Evolutionary conservation across 2,797 vertebrate species (phyloP), one percentile per base, ranked within the genome.

Genomic region (Danio choprae): DNA sequence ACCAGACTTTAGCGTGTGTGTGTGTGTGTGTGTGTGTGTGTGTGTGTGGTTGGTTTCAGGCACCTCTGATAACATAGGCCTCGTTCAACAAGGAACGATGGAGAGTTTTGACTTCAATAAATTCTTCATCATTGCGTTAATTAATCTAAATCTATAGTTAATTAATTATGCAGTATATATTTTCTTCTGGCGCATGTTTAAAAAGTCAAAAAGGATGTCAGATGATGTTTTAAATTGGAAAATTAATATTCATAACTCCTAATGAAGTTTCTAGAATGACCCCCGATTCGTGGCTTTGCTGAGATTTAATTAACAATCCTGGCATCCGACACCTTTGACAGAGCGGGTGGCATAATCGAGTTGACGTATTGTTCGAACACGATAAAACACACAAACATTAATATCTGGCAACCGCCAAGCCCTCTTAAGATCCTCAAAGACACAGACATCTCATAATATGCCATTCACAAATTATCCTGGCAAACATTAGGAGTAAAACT

Each of bases 81-180:
- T 63, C 44, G 41, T 74, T 81, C 15, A 43, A 70, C 44, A 41
- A 22, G 79, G 67, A 83, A 79, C 69, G 74, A 84, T 73, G 81
- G 75, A 76, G 79, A 83, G 77, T 86, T 86, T 84, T 67, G 72
- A 79, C 83, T 83, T 83, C 75, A 56, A 84, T 86, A 68, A 81
- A 84, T 87, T 84, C 84, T 87, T 80, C 77, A 84, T 65, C 69
- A 74, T 68, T 46, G 38, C 79, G 87, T 92, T 92, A 93, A 92
- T 93, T 88, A 86, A 90, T 92, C 90, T 91, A 92, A 94, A 93
- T 93, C 91, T 90, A 91, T 90, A 88, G 86, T 90, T 90, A 89
- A 90, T 93, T 90, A 91, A 93, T 94, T 91, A 93, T 91, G 92
- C 88, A 91, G 85, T 59, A 20, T 80, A 74, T 29, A 29, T 79